Evolutionary conservation across 1,140 invertebrate species (phyloP).

Genomic region (Riptortus pedestris): DNA sequence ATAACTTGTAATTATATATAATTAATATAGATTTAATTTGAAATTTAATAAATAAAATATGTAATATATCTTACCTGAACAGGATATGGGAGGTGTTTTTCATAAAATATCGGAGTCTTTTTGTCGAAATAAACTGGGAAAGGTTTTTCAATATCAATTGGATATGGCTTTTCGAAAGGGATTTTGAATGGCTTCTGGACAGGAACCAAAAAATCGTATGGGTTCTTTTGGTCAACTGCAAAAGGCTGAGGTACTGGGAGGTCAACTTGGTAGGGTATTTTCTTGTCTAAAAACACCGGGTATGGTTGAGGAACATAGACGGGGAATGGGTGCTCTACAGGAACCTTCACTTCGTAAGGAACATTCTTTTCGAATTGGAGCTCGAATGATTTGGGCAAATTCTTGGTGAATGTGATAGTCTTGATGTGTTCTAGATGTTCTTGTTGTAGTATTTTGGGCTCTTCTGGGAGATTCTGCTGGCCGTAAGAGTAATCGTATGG

Average conservation of each 20-base stretch:
- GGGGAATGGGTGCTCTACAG: conserved; percentile 47
- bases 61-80: neutral
- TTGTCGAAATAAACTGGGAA: neutral
- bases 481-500: too few relatives aligned
- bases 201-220: too few relatives aligned
- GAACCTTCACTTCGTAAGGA: conserved; percentile 43
- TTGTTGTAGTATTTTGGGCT: too few relatives aligned
- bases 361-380: neutral
- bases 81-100: neutral
- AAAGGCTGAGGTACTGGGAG: conserved; percentile 47
- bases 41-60: too few relatives aligned
- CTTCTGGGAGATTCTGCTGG: too few relatives aligned
- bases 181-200: neutral
- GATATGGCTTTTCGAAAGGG: neutral
- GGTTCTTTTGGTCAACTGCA: conserved; percentile 54
- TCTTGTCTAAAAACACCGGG: conserved; percentile 44
- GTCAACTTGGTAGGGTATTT: conserved; percentile 46
- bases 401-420: too few relatives aligned
- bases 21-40: too few relatives aligned
- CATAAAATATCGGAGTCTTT: neutral
- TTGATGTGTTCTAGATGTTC: too few relatives aligned
- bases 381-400: neutral
- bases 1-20: too few relatives aligned
- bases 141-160: neutral
- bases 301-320: conserved; percentile 45